A percentile compares a stretch with the other conserved stretches of the same genome.
Evolutionary conservation across 2,113 vertebrate species (phyloP).

Genomic region (Cervus canadensis): DNA sequence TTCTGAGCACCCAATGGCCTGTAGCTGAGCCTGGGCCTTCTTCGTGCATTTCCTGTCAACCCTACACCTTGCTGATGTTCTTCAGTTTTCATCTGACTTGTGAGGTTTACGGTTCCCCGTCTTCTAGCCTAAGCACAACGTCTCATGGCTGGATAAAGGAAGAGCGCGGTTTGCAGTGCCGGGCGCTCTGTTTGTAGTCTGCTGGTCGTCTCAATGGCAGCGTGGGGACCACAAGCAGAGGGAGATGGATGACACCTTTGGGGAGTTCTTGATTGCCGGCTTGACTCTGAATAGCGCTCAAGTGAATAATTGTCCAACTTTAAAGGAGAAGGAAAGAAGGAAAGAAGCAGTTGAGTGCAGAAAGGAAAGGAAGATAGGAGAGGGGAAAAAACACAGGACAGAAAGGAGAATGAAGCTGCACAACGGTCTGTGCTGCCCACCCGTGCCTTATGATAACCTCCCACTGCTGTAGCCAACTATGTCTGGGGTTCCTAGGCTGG

Average conservation of each 20-base stretch:
- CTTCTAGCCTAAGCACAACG: neutral
- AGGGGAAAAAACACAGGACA: neutral
- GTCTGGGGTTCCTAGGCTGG: accelerated
- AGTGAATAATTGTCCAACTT: neutral
- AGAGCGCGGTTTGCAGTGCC: neutral
- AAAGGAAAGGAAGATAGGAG: neutral
- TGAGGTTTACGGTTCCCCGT: neutral
- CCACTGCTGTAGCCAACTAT: neutral
- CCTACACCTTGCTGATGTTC: neutral
- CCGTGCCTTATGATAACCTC: neutral
- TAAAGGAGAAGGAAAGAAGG: neutral
- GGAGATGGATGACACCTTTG: neutral
- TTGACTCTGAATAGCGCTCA: neutral
- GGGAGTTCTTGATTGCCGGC: neutral
- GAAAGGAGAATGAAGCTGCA: neutral
- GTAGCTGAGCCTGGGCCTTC: neutral
- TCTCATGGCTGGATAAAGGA: neutral
- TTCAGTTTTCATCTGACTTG: neutral
- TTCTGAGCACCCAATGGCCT: neutral
- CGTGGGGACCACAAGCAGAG: neutral
- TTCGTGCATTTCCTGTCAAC: accelerated
- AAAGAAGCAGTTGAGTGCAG: neutral
- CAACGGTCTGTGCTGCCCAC: accelerated
- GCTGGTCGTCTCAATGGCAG: neutral
- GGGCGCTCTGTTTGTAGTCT: neutral